phyloP scores from a whole-genome alignment of 1,140 invertebrate genomes.

The Drosophila erecta region DNA sequence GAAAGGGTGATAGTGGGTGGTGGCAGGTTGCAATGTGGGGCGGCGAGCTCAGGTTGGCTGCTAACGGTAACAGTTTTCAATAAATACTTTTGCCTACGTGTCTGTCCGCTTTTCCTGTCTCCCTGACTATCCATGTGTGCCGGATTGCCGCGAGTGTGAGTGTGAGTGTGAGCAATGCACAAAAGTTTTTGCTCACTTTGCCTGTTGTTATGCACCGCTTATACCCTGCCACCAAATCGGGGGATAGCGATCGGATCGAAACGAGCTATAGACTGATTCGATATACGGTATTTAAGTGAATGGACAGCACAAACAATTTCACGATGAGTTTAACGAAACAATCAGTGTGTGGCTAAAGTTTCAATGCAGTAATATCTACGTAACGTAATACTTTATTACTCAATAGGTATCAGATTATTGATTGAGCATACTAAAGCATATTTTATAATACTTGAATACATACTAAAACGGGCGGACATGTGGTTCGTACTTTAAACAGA shows the following conservation, averaged over 20 bases:
- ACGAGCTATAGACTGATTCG: not conserved
- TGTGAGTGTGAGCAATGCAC: constrained; percentile 44
- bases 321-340: no score
- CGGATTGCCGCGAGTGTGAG: constrained; percentile 14
- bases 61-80: constrained; percentile 81
- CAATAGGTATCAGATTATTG: no score
- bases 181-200: constrained; percentile 76
- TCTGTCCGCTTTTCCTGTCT: constrained; percentile 20
- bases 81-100: constrained; percentile 73
- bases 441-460: no score
- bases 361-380: no score
- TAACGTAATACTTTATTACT: no score
- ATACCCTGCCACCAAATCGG: constrained; percentile 32
- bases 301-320: no score
- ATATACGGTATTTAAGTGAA: not conserved
- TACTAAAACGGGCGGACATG: no score
- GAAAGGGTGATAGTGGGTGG: constrained; percentile 9
- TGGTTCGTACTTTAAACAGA: no score
- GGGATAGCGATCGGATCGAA: constrained; percentile 3
- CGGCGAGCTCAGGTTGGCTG: constrained; percentile 56
- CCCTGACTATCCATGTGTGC: constrained; percentile 33
- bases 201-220: constrained; percentile 44
- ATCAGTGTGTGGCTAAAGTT: no score
- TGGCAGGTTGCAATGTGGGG: not conserved
- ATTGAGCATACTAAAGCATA: no score